Conservation (phyloP, 2,888 invertebrate genomes). For the Sarcophaga caerulescens region DNA sequence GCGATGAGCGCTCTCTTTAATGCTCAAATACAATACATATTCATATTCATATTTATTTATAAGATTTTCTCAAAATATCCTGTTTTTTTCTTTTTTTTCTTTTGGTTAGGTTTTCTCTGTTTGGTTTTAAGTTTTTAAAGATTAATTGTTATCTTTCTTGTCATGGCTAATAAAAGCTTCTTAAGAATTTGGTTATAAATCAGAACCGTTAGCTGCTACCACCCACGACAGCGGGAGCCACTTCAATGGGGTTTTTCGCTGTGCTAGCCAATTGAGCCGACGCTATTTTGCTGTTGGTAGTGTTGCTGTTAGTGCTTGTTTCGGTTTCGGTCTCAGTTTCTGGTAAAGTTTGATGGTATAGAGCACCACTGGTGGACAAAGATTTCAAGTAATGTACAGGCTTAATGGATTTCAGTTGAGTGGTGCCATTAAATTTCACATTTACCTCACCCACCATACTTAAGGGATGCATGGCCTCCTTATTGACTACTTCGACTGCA, state of each 20-base stretch:
- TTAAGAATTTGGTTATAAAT: conserved; percentile 79
- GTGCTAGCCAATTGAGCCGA: not conserved
- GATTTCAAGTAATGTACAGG: conserved; percentile 81
- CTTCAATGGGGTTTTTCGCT: conserved; percentile 29
- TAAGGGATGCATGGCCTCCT: conserved; percentile 85
- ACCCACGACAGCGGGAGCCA: conserved; percentile 46
- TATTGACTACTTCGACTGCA: not conserved
- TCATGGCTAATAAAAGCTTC: conserved; percentile 72
- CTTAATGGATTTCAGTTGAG: conserved; percentile 89
- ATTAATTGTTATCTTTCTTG: conserved; percentile 4
- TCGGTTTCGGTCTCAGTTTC: conserved; percentile 25
- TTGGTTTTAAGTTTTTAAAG: conserved; percentile 6
- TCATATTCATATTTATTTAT: conserved; percentile 3
- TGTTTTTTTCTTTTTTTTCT: not conserved
- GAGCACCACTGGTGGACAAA: conserved; percentile 66
- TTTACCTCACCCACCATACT: conserved; percentile 89
- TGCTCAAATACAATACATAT: not conserved
- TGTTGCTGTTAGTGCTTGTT: not conserved
- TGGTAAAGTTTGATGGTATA: conserved; percentile 18
- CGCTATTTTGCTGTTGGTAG: not conserved
- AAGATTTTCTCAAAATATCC: conserved; percentile 61
- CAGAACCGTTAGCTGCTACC: conserved; percentile 80
- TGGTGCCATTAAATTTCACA: conserved; percentile 90
- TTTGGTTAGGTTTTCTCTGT: conserved; percentile 11
- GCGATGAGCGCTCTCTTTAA: not conserved